Evolutionary conservation across 2,797 vertebrate species (phyloP).

Genomic region (Lindbergichthys nudifrons): DNA sequence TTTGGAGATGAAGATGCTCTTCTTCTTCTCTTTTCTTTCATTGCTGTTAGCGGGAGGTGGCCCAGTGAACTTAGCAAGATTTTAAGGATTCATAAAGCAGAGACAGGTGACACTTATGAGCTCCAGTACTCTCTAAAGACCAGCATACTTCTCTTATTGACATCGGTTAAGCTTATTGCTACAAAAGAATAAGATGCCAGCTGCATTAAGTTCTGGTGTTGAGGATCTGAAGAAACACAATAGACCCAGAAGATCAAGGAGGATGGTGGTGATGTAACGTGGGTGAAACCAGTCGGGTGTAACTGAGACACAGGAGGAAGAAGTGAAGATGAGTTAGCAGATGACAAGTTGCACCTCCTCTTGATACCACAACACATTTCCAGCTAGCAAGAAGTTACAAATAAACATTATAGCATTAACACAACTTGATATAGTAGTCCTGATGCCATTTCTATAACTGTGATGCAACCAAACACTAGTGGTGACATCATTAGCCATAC

Average conservation of each 20-base stretch:
- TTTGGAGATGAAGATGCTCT: too few species aligned
- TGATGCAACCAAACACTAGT: not conserved
- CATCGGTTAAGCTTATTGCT: not conserved
- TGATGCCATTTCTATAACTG: not conserved
- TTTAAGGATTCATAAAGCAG: too few species aligned
- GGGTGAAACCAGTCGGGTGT: conserved; percentile 28
- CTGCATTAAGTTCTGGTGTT: not conserved
- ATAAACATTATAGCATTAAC: not conserved
- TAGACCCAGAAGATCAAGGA: conserved; percentile 12
- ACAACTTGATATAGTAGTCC: not conserved
- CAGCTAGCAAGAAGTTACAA: not conserved
- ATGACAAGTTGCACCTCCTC: conserved; percentile 27
- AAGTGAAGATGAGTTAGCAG: conserved; percentile 33
- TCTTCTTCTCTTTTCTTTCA: too few species aligned
- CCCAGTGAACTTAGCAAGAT: too few species aligned
- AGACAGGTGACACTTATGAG: too few species aligned
- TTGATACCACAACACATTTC: not conserved
- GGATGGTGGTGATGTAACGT: conserved; percentile 37
- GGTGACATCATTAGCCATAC: not conserved
- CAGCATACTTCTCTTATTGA: too few species aligned
- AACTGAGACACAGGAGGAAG: conserved; percentile 13
- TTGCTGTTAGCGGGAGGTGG: too few species aligned
- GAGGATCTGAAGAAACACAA: conserved; percentile 5
- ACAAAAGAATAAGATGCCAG: conserved; percentile 7
- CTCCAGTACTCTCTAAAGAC: not conserved